A percentile compares a stretch with the other conserved stretches of the same genome.
These are phyloP conservation scores for Ptychochromis oligacanthus DNA, from an alignment of 2,113 vertebrate species.

Conservation along the genomic window DNA sequence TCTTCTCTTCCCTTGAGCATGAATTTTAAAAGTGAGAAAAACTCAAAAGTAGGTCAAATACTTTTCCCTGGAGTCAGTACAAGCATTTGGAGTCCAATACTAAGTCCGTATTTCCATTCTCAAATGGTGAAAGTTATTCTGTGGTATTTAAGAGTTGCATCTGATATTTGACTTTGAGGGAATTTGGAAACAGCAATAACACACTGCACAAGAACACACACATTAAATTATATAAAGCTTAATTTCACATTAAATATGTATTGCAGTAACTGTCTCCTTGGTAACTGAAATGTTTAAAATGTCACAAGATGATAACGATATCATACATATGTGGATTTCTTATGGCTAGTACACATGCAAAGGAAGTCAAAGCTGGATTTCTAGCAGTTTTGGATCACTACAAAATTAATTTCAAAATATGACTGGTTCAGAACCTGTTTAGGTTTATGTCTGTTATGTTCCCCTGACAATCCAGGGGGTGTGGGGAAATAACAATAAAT, in stretches of 20 bases:
- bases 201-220: too few species aligned
- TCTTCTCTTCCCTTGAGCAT: slow-evolving; percentile 16
- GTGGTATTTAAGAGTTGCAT: slow-evolving; percentile 59
- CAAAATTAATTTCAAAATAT: slow-evolving; percentile 44
- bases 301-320: slow-evolving; percentile 12
- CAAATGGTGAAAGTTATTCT: slow-evolving; percentile 55
- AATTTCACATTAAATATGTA: too few species aligned
- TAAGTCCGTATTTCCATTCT: slow-evolving; percentile 59
- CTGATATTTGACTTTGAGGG: slow-evolving; percentile 38
- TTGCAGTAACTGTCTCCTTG: slow-evolving; percentile 1
- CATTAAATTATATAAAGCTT: too few species aligned
- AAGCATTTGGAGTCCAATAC: slow-evolving; percentile 39
- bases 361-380: slow-evolving; percentile 55
- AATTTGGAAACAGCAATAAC: too few species aligned
- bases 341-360: slow-evolving; percentile 58
- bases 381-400: slow-evolving; percentile 46
- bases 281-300: slow-evolving; percentile 39
- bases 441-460: too few species aligned
- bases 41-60: slow-evolving; percentile 78
- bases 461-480: too few species aligned
- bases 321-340: slow-evolving; percentile 20
- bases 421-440: too few species aligned
- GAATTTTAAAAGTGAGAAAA: slow-evolving; percentile 67
- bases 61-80: slow-evolving; percentile 58
- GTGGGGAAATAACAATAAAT: too few species aligned